Base-by-base conservation (phyloP, 2,888 invertebrate genomes). In the Idaea dimidiata region DNA sequence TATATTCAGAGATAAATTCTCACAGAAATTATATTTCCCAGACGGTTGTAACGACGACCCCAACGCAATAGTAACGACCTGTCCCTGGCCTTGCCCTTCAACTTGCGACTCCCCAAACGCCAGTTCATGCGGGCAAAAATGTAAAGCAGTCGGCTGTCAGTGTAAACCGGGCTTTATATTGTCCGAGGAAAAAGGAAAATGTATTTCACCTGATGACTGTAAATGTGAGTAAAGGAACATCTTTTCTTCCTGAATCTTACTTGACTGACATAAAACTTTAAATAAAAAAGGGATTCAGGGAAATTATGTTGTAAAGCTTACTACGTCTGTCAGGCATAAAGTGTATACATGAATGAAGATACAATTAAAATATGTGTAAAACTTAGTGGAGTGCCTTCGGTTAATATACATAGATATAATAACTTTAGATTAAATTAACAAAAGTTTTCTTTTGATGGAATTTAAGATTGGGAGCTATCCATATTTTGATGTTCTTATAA, bases 201-300 rank as follows among this genome's bases (percentile, higher is more conserved):
- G 80, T 66, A 74, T 79, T 61, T 59, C 65, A 24, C 73, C 77
- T 16, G 66, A 77, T 4, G 67, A 80, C 6, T 83, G 83, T 67
- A 24, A 59, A 62, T 59, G 68, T 70, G 10, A 60, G 62, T 60
- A 43, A 43, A 43, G 14, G 43, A 14, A 33, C 14, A 43, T 14
- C 14, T 24, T 14, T 43, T 14, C 43, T 43, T 43, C 10, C 0
- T 43, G 43, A 18, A 17, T 56, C 18, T 33, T 58, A 10, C 10
- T 43, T 14, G 43, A 43, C 14, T 43, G 10, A 10, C 14, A 14
- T 43, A 14, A 14, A 2, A 7, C 43, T 0, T 43, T 43, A 14
- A 24, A 24, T 24, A 24, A 24, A 24, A 24, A 24, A 5, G 24
- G n/a, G n/a, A n/a, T n/a, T n/a, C n/a, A 24, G 24, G 24, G 24